Evolutionary conservation across 1,140 invertebrate genomes (phyloP).

Genomic region (Phortica variegata): DNA sequence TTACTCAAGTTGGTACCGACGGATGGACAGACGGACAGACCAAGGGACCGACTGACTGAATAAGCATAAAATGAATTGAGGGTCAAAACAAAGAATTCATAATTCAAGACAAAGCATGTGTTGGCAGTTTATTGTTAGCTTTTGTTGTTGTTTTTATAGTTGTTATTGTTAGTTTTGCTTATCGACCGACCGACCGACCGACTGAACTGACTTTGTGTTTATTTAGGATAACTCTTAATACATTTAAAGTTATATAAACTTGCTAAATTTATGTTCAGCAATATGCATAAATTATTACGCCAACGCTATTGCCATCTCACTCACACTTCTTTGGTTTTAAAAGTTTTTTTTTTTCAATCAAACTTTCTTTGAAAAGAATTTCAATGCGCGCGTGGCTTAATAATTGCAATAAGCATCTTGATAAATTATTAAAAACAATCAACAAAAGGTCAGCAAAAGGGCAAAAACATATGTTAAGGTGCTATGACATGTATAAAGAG

Average conservation of each 20-base stretch:
- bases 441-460: conserved; percentile 40
- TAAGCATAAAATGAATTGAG: neutral
- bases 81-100: conserved; percentile 14
- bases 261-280: conserved; percentile 48
- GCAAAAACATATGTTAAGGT: conserved; percentile 3
- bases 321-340: conserved; percentile 13
- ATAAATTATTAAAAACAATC: conserved; percentile 46
- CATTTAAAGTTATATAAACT: no score
- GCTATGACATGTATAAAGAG: neutral
- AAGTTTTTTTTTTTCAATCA: no score
- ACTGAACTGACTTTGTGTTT: no score
- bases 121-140: neutral
- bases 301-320: neutral
- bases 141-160: conserved; percentile 11
- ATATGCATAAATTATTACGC: conserved; percentile 18
- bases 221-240: no score
- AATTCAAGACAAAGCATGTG: conserved; percentile 9
- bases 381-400: conserved; percentile 1
- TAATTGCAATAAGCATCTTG: conserved; percentile 13
- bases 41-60: neutral
- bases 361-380: no score
- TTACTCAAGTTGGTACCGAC: conserved; percentile 39
- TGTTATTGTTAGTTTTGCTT: conserved; percentile 25
- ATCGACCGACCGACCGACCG: no score
- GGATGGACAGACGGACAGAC: no score